Evolutionary conservation across 2,113 vertebrate genomes (phyloP).

Genomic region (Cinclus cinclus): DNA sequence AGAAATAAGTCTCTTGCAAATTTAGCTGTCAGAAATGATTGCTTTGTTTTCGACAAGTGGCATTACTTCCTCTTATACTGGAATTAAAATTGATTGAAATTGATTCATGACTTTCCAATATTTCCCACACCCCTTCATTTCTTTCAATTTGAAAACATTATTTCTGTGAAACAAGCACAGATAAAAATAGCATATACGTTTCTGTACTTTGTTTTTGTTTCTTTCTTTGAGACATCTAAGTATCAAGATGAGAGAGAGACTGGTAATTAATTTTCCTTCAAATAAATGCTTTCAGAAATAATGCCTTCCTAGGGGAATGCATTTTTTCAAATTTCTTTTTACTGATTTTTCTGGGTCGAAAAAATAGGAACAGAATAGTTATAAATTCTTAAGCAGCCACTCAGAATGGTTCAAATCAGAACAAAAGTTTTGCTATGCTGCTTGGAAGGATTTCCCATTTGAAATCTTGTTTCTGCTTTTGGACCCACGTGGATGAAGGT

Average conservation of each 20-base stretch:
- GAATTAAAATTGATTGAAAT: slow-evolving; percentile 66
- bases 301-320: not conserved
- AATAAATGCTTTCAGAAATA: not conserved
- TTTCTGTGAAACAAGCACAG: slow-evolving; percentile 14
- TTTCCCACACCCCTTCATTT: slow-evolving; percentile 21
- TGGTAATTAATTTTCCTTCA: not conserved
- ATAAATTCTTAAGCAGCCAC: not conserved
- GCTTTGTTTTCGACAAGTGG: slow-evolving; percentile 64
- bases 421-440: not conserved
- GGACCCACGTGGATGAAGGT: not conserved
- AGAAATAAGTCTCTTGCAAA: slow-evolving; percentile 55
- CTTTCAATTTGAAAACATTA: slow-evolving; percentile 13
- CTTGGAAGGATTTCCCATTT: not conserved
- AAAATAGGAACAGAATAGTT: not conserved
- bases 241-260: not conserved
- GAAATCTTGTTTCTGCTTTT: not conserved
- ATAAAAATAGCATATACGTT: not conserved
- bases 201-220: not conserved
- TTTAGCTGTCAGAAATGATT: slow-evolving; percentile 58
- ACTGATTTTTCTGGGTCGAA: not conserved
- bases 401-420: not conserved
- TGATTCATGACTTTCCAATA: slow-evolving; percentile 55
- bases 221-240: not conserved
- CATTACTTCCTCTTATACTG: slow-evolving; percentile 57
- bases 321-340: not conserved